phyloP scores from a whole-genome alignment of 2,888 invertebrate genomes.

The Diaphora mendica region DNA sequence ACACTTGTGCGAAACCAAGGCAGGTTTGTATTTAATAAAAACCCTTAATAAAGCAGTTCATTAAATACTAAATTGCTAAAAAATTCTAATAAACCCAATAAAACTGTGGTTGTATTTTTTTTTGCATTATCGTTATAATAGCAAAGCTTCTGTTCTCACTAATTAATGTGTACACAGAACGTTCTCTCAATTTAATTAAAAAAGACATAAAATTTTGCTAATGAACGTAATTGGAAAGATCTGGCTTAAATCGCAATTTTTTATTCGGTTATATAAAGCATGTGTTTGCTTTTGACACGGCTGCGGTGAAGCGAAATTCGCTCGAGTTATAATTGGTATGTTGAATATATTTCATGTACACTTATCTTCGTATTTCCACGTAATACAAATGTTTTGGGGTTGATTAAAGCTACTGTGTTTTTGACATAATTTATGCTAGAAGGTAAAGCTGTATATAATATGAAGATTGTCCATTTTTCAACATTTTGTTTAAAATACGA shows the following conservation, averaged over 20 bases:
- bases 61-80: background rate
- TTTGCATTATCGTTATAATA: conserved; percentile 2
- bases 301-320: background rate
- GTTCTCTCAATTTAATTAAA: conserved; percentile 47
- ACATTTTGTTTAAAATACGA: background rate
- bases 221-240: conserved; percentile 48
- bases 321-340: background rate
- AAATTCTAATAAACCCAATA: too few species aligned
- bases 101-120: too few species aligned
- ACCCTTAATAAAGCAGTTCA: background rate
- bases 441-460: background rate
- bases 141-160: conserved; percentile 15
- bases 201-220: conserved; percentile 36
- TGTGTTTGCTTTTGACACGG: background rate
- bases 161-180: conserved; percentile 34
- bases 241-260: conserved; percentile 39
- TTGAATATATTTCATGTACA: background rate
- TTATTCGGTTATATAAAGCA: conserved; percentile 13
- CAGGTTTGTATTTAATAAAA: background rate
- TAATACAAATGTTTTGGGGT: background rate
- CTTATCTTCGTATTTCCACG: background rate
- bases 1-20: too few species aligned
- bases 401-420: background rate
- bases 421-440: background rate
- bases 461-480: background rate